Evolutionary conservation across 30 jellyfish, hydroid and myxozoan genomes (phyloP).

Genomic region (Aurelia coerulea): DNA sequence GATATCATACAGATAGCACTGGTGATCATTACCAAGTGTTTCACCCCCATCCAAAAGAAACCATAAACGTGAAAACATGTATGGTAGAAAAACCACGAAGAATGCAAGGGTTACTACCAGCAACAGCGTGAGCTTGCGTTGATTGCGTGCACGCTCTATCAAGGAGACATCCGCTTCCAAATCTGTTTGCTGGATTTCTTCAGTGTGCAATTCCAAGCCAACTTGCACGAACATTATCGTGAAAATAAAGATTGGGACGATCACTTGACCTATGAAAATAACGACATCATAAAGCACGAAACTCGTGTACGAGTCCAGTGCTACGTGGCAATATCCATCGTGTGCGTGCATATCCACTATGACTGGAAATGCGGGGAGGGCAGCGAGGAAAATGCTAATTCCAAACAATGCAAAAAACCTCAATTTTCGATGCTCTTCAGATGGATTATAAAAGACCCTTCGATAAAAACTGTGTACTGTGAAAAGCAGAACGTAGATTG

Average conservation of each 20-base stretch:
- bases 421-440: constrained; percentile 15
- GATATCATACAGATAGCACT: constrained; percentile 52
- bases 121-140: constrained; percentile 26
- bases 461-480: constrained; percentile 53
- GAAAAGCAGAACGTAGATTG: constrained; percentile 56
- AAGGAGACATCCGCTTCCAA: constrained; percentile 13
- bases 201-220: constrained; percentile 42
- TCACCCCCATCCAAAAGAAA: constrained; percentile 42
- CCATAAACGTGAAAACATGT: constrained; percentile 26
- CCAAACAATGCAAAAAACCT: constrained; percentile 9
- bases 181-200: background rate
- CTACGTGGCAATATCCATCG: constrained; percentile 48
- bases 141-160: constrained; percentile 24
- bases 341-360: background rate
- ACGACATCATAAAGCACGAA: constrained; percentile 50
- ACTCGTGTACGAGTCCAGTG: constrained; percentile 13
- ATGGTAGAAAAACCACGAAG: constrained; percentile 34
- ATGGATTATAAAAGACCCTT: constrained; percentile 2
- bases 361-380: constrained; percentile 23
- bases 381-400: constrained; percentile 14
- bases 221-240: constrained; percentile 42
- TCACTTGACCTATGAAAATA: constrained; percentile 39
- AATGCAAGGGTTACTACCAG: constrained; percentile 22
- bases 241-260: constrained; percentile 27
- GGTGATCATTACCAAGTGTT: background rate